These are phyloP conservation scores for Peromyscus polionotus DNA, from an alignment of 2,113 vertebrate genomes.

Conservation along the genomic window DNA sequence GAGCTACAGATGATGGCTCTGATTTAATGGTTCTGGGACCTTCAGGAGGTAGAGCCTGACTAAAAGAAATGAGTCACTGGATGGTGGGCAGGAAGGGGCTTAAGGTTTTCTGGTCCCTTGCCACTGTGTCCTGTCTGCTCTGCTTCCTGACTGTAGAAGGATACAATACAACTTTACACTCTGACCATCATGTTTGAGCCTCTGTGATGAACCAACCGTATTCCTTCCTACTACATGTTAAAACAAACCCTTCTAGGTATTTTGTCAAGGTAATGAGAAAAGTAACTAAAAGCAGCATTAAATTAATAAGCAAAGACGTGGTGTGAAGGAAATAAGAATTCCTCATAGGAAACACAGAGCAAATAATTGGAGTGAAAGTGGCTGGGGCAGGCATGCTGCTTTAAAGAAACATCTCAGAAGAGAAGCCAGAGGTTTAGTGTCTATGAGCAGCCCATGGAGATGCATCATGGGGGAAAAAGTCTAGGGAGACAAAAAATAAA, in stretches of 20 bases:
- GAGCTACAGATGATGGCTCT: neutral
- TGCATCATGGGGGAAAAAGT: neutral
- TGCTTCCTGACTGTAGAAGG: neutral
- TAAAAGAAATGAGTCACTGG: neutral
- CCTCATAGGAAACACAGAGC: slow-evolving; percentile 27
- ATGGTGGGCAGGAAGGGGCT: neutral
- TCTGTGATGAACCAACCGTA: neutral
- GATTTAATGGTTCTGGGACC: neutral
- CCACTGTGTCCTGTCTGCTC: neutral
- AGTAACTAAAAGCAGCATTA: neutral
- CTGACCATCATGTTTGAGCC: neutral
- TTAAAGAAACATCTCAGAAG: neutral
- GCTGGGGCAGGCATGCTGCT: neutral
- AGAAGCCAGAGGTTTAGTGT: neutral
- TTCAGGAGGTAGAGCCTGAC: neutral
- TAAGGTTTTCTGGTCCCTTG: neutral
- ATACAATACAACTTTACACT: no score
- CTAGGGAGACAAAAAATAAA: neutral
- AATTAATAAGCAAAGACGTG: neutral
- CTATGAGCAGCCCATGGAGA: neutral
- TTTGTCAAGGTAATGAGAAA: neutral
- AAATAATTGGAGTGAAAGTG: neutral
- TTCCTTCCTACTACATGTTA: neutral
- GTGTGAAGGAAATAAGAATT: neutral
- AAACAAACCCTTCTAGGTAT: neutral